Conservation (phyloP, 2,113 vertebrate genomes). For the Albula glossodonta region DNA sequence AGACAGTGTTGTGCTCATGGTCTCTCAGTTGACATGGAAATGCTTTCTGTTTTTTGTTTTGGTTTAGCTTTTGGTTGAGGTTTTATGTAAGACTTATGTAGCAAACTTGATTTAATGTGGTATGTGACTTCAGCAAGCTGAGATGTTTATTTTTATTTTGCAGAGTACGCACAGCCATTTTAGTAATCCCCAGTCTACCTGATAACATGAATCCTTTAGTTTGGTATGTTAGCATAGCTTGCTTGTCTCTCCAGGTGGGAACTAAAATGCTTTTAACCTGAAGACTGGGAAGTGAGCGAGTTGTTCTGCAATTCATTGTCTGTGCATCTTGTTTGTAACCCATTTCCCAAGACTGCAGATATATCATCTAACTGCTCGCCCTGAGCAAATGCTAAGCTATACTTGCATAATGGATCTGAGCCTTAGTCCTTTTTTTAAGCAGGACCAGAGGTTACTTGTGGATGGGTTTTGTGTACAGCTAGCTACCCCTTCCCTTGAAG, state of each 20-base stretch:
- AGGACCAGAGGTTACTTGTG: not conserved
- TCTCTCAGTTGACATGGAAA: not conserved
- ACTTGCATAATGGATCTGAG: not conserved
- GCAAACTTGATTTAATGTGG: not conserved
- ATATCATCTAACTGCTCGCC: too few relatives aligned
- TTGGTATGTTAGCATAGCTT: too few relatives aligned
- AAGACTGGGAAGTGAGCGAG: not conserved
- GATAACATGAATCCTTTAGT: too few relatives aligned
- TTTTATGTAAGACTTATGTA: not conserved
- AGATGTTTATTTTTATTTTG: not conserved
- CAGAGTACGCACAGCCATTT: too few relatives aligned
- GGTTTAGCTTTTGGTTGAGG: not conserved
- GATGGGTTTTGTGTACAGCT: not conserved
- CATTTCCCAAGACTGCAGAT: too few relatives aligned
- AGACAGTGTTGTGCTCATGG: not conserved
- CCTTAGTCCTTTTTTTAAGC: not conserved
- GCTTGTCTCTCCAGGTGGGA: not conserved
- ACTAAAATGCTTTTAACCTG: not conserved
- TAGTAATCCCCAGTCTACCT: too few relatives aligned
- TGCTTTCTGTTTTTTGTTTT: not conserved
- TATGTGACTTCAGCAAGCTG: not conserved
- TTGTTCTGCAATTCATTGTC: not conserved
- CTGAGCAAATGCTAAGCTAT: not conserved
- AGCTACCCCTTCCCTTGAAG: not conserved
- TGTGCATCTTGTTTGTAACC: too few relatives aligned